A percentile compares a stretch with the other conserved stretches of the same genome.
These are phyloP conservation scores for Diorhabda carinulata DNA, from an alignment of 1,140 invertebrate genomes.

Conservation along the genomic window DNA sequence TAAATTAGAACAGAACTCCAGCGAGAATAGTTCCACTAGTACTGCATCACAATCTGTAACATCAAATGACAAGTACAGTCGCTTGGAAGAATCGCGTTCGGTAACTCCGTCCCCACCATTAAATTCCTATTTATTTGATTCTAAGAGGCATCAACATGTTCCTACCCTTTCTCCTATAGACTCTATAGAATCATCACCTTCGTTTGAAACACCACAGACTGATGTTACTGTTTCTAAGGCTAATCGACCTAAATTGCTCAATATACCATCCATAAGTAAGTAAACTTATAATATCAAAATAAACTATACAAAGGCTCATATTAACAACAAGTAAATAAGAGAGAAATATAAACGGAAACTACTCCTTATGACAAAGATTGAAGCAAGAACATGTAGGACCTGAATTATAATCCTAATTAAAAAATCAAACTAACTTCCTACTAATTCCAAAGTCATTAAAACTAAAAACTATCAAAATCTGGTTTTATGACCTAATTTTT, in stretches of 20 bases:
- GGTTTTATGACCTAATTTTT: too few species aligned
- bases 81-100: slow-evolving; percentile 67
- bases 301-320: too few species aligned
- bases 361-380: too few species aligned
- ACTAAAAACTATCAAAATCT: too few species aligned
- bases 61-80: slow-evolving; percentile 56
- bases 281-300: neutral
- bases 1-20: slow-evolving; percentile 2
- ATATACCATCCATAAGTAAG: slow-evolving; percentile 47
- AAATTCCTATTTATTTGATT: slow-evolving; percentile 41
- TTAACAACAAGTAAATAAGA: too few species aligned
- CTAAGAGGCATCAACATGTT: slow-evolving; percentile 43
- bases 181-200: slow-evolving; percentile 49
- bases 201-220: slow-evolving; percentile 42
- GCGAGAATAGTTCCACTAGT: slow-evolving; percentile 3
- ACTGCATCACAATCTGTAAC: slow-evolving; percentile 3
- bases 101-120: slow-evolving; percentile 72
- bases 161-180: slow-evolving; percentile 52
- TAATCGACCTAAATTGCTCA: slow-evolving; percentile 52
- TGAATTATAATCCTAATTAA: too few species aligned
- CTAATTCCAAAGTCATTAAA: too few species aligned
- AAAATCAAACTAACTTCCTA: too few species aligned
- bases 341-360: too few species aligned
- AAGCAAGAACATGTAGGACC: too few species aligned
- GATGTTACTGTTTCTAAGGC: slow-evolving; percentile 45